Evolutionary conservation across 2,888 invertebrate species (phyloP), one percentile per base, ranked within the genome.

Genomic region (Drosophila kanekoi): DNA sequence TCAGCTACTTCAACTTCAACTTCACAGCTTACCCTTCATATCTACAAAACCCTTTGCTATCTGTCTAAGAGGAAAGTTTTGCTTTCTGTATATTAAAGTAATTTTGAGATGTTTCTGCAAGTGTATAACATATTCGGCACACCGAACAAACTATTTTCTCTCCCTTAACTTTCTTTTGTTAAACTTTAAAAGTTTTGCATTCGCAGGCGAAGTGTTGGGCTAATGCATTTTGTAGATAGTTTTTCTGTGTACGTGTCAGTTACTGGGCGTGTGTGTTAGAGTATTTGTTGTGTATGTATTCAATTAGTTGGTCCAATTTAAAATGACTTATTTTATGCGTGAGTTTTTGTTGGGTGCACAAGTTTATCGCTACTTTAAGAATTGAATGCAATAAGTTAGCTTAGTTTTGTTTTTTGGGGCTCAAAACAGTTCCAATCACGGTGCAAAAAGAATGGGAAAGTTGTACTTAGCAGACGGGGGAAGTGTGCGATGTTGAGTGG

Each of bases 361-460:
- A 51, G 20, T 58, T 45, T n/a, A 20, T 41, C 38, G 48, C 79
- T 81, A 81, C 82, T 58, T 63, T 59, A 62, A 48, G 43, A 66
- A 57, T 67, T 35, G 35, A 61, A 65, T 69, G 76, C 60, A 66
- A 58, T 51, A 54, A 16, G 13, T 41, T 9, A 44, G 62, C 38
- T 43, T 47, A 41, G 32, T 9, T 61, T 45, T 33, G n/a, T n/a
- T 32, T 43, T 44, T 11, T n/a, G 9, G 61, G 23, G 33, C 37
- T 45, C 49, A 33, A 28, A 58, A 48, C 40, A 59, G 52, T 53
- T 71, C 40, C 43, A 65, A 69, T 69, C 45, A 68, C 61, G 67
- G 83, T 81, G 81, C 81, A 80, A 79, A 70, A 48, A 43, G 45
- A 73, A 66, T 18, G 60, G 57, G 23, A 43, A 48, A 47, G 6